These are phyloP conservation scores for Saccopteryx leptura DNA, from an alignment of 2,113 vertebrate genomes.

Conservation along the genomic window DNA sequence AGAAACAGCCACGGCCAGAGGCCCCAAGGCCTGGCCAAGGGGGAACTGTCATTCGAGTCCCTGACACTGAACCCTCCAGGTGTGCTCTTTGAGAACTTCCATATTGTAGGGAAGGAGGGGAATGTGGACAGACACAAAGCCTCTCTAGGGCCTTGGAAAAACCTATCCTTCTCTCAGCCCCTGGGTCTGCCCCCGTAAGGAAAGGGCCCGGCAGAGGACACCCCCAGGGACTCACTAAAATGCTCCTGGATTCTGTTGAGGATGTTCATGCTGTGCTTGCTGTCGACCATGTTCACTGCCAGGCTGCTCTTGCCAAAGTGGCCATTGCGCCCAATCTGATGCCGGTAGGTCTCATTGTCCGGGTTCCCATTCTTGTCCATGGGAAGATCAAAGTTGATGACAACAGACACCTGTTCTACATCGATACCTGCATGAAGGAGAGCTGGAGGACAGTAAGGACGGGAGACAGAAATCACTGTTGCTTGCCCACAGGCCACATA, in stretches of 20 bases:
- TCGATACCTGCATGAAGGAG: no score
- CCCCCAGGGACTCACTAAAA: conserved; percentile 91
- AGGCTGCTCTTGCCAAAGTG: no score
- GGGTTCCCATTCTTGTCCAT: no score
- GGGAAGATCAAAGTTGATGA: no score
- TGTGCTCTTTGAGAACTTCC: background rate
- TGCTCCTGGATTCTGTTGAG: conserved; percentile 95
- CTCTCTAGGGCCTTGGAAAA: background rate
- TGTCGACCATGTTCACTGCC: conserved; percentile 96
- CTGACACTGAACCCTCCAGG: background rate
- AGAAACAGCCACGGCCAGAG: no score
- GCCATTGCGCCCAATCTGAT: no score
- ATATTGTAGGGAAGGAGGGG: rapidly evolving
- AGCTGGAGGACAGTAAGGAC: no score
- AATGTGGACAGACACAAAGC: background rate
- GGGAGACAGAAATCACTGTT: no score
- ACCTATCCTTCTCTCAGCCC: rapidly evolving
- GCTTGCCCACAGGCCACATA: no score
- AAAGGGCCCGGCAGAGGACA: background rate
- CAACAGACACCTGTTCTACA: no score
- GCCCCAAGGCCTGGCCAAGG: no score
- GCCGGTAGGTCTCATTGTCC: no score
- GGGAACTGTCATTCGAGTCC: background rate
- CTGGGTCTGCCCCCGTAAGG: background rate
- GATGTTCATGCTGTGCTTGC: conserved; percentile 94